These are phyloP conservation scores for Trachelus troglodyta DNA, from an alignment of 2,888 invertebrate genomes.

Conservation along the genomic window DNA sequence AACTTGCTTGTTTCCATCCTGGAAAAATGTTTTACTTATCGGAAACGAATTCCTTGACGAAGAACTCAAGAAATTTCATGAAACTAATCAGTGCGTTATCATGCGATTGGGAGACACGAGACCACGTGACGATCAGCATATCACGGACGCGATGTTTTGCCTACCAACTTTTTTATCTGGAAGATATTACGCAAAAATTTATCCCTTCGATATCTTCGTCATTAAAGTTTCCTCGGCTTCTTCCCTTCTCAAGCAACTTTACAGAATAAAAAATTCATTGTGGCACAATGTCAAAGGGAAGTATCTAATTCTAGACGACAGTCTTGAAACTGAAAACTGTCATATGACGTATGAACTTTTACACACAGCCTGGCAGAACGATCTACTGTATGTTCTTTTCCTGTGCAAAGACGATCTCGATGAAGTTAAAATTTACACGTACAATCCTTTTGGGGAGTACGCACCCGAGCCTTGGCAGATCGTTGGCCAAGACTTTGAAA, in stretches of 20 bases:
- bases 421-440: background rate
- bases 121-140: no score
- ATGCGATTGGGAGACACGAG: no score
- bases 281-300: background rate
- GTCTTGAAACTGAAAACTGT: background rate
- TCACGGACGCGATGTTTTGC: no score
- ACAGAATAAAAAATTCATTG: background rate
- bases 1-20: no score
- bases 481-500: background rate
- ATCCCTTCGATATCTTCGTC: no score
- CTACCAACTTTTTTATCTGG: no score
- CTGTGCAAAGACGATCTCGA: background rate
- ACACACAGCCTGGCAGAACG: background rate
- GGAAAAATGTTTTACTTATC: no score
- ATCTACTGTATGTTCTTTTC: background rate
- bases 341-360: background rate
- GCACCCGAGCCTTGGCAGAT: background rate
- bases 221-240: background rate
- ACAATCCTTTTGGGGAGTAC: background rate
- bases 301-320: background rate
- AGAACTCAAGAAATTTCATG: no score
- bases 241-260: background rate
- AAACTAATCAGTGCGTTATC: no score
- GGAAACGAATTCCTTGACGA: no score
- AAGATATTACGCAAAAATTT: no score